Conservation (phyloP, 2,888 invertebrate genomes). For the Acrobasis repandana region DNA sequence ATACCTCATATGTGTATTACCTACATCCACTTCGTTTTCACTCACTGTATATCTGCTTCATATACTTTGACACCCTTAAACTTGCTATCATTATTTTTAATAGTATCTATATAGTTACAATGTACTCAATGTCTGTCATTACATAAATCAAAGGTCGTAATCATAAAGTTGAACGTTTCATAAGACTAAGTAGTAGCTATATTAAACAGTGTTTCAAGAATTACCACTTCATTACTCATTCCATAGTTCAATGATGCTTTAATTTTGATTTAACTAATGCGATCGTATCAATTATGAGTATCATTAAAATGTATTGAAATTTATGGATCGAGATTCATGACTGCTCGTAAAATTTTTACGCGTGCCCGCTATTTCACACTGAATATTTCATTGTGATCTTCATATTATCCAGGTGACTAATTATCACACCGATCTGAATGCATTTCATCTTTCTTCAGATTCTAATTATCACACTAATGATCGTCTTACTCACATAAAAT, state of each 20-base stretch:
- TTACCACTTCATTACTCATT: background rate
- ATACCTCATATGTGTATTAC: no score
- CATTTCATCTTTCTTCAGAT: background rate
- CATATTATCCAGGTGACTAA: conserved; percentile 59
- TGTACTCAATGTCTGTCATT: background rate
- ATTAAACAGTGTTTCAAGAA: background rate
- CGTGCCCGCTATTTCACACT: conserved; percentile 59
- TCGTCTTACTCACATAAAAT: background rate
- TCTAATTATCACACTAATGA: background rate
- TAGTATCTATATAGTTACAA: background rate
- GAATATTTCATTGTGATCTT: conserved; percentile 71
- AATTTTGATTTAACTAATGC: conserved; percentile 1
- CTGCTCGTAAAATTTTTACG: conserved; percentile 42
- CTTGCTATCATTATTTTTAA: no score
- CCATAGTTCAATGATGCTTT: background rate
- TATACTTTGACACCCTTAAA: background rate
- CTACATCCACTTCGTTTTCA: background rate
- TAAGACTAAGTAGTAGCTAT: conserved; percentile 12
- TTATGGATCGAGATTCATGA: conserved; percentile 64
- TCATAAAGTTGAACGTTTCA: conserved; percentile 14
- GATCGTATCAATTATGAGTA: conserved; percentile 25
- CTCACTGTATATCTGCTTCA: background rate
- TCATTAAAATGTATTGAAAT: conserved; percentile 49
- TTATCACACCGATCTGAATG: conserved; percentile 34
- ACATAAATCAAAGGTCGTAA: conserved; percentile 6